A percentile compares a stretch with the other conserved stretches of the same genome.
Evolutionary conservation across 2,797 vertebrate genomes (phyloP).

Genomic region (Enteromius trimaculatus): DNA sequence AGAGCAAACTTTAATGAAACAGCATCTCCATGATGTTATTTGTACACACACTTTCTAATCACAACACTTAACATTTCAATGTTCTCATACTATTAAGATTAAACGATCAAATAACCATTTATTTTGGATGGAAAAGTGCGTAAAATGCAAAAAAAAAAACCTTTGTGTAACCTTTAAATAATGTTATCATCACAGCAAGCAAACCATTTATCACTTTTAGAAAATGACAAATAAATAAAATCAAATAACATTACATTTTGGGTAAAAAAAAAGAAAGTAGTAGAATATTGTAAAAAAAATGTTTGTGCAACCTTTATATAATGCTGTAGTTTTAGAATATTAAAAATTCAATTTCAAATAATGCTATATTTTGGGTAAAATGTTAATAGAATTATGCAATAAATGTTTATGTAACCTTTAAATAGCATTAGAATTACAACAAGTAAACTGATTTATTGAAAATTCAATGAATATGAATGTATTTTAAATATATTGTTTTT

Average conservation of each 20-base stretch:
- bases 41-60: no score
- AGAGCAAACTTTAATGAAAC: neutral
- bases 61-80: no score
- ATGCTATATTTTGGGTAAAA: no score
- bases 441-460: no score
- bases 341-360: neutral
- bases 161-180: neutral
- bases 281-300: neutral
- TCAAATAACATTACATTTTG: no score
- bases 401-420: no score
- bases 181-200: neutral
- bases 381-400: no score
- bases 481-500: no score
- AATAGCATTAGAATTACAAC: no score
- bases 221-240: neutral
- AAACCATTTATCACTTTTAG: neutral
- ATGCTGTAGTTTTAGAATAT: neutral
- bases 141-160: no score
- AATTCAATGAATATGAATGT: no score
- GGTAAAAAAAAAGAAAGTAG: neutral
- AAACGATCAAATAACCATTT: neutral
- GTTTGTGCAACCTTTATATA: neutral
- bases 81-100: no score
- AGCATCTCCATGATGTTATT: neutral
- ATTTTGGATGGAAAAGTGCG: neutral